Conservation (phyloP, 2,888 invertebrate species). For the Nineta flava region DNA sequence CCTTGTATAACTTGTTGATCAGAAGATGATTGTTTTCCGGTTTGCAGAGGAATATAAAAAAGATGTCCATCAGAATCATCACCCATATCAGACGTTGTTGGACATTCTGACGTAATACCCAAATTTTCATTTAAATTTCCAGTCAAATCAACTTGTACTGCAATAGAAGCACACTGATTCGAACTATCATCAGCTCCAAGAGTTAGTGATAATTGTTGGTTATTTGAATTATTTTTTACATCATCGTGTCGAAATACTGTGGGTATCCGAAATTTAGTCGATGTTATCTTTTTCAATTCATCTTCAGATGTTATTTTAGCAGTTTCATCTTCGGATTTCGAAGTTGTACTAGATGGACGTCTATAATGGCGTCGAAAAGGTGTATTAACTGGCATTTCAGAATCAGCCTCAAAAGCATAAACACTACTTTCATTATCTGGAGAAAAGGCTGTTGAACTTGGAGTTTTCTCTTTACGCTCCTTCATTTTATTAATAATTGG, state of each 20-base stretch:
- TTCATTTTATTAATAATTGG: conserved; percentile 40
- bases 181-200: conserved; percentile 26
- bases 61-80: conserved; percentile 39
- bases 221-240: conserved; percentile 11
- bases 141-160: conserved; percentile 37
- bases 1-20: conserved; percentile 31
- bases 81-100: conserved; percentile 33
- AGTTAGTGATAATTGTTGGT: conserved; percentile 23
- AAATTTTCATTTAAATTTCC: conserved; percentile 19
- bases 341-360: conserved; percentile 29
- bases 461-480: conserved; percentile 27
- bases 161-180: conserved; percentile 32
- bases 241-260: conserved; percentile 17
- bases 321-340: conserved; percentile 29
- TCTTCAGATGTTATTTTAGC: conserved; percentile 21
- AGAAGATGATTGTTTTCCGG: conserved; percentile 17
- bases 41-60: conserved; percentile 46
- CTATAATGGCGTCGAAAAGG: conserved; percentile 38
- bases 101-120: conserved; percentile 22
- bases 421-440: conserved; percentile 53
- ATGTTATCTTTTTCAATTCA: conserved; percentile 10
- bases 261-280: conserved; percentile 21
- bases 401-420: conserved; percentile 54
- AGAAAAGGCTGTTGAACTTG: conserved; percentile 42
- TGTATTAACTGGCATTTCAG: conserved; percentile 36